These are phyloP conservation scores for Drusus annulatus DNA, from an alignment of 1,140 invertebrate genomes.

Conservation along the genomic window DNA sequence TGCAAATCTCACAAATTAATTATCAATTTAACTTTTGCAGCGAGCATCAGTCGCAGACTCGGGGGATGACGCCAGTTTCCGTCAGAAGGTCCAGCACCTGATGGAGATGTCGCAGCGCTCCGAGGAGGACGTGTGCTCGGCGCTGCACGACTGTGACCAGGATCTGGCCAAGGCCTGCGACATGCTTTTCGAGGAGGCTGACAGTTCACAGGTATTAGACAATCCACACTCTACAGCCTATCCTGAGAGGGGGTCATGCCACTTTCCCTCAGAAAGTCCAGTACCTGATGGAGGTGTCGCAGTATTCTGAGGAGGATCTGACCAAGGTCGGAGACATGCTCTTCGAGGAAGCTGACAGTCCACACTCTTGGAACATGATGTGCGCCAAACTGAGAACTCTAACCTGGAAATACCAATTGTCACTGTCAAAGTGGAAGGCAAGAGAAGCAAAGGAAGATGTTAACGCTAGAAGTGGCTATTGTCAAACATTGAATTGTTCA, in stretches of 20 bases:
- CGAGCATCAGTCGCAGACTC: neutral
- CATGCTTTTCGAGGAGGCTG: slow-evolving; percentile 66
- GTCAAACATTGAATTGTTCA: no score
- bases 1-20: no score
- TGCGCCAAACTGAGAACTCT: no score
- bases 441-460: no score
- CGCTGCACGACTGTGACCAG: slow-evolving; percentile 86
- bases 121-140: slow-evolving; percentile 87
- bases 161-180: slow-evolving; percentile 80
- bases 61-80: slow-evolving; percentile 39
- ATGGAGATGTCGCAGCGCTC: slow-evolving; percentile 86
- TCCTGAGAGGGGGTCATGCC: no score
- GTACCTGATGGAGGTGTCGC: slow-evolving; percentile 84
- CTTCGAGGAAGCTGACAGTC: no score
- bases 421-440: no score
- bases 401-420: no score
- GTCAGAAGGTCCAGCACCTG: slow-evolving; percentile 78
- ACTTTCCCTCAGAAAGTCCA: slow-evolving; percentile 60
- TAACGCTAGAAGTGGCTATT: no score
- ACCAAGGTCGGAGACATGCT: slow-evolving; percentile 75
- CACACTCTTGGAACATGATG: neutral
- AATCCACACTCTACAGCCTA: no score
- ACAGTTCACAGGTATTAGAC: slow-evolving; percentile 65
- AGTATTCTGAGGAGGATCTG: slow-evolving; percentile 84
- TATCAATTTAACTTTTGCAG: no score